phyloP scores from a whole-genome alignment of 2,113 vertebrate species.

The Actenoides lindsayi region DNA sequence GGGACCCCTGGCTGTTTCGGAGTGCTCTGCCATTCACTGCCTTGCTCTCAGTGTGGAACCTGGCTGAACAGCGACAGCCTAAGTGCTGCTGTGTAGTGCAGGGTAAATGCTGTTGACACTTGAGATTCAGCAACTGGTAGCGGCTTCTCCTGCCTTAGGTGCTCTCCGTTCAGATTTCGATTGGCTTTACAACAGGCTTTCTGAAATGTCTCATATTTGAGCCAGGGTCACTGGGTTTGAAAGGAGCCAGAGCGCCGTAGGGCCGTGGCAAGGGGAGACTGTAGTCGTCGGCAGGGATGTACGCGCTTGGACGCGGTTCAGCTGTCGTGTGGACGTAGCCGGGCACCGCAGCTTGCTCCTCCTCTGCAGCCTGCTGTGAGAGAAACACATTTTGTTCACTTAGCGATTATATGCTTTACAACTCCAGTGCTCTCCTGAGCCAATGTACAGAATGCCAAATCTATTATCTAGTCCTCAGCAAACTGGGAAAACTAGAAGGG shows the following conservation, averaged over 20 bases:
- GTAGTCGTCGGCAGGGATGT: slow-evolving; percentile 69
- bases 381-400: not conserved
- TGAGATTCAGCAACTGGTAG: not conserved
- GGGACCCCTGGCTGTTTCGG: not conserved
- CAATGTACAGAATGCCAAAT: rapidly evolving
- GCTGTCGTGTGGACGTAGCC: slow-evolving; percentile 75
- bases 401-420: not conserved
- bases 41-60: not conserved
- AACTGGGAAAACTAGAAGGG: not conserved
- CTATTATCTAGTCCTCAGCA: not conserved
- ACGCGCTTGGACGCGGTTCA: slow-evolving; percentile 81
- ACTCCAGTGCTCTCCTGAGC: not conserved
- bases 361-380: slow-evolving; percentile 74
- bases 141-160: not conserved
- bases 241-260: slow-evolving; percentile 82
- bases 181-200: slow-evolving; percentile 79
- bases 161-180: slow-evolving; percentile 73
- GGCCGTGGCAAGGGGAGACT: slow-evolving; percentile 82
- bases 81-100: not conserved
- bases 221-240: slow-evolving; percentile 80
- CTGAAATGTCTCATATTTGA: slow-evolving; percentile 82
- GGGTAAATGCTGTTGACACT: not conserved
- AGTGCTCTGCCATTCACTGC: not conserved
- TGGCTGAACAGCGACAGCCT: not conserved
- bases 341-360: slow-evolving; percentile 70